Conservation (phyloP, 1,140 invertebrate genomes). For the Lasioglossum albipes region DNA sequence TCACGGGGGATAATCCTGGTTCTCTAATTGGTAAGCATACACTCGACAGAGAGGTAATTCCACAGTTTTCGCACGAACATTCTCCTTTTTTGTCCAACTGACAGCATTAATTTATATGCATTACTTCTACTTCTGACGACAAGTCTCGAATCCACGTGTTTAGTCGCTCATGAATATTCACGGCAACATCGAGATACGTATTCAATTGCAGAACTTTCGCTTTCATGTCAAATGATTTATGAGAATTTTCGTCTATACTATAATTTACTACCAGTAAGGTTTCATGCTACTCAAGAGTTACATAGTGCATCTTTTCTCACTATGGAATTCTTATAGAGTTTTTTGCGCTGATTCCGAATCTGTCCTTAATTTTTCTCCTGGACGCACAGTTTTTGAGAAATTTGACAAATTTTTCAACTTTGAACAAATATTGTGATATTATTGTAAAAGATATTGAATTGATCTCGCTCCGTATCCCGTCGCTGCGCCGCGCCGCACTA, state of each 20-base stretch:
- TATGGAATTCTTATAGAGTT: too few species aligned
- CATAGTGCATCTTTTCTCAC: too few species aligned
- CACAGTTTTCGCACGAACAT: background rate
- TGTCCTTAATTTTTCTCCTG: too few species aligned
- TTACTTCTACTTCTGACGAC: constrained; percentile 11
- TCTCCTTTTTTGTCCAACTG: background rate
- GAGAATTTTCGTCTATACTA: constrained; percentile 11
- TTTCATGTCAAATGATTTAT: constrained; percentile 17
- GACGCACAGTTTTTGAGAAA: too few species aligned
- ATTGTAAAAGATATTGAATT: too few species aligned
- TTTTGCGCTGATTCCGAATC: too few species aligned
- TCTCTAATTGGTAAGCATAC: constrained; percentile 86
- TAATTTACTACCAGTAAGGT: background rate
- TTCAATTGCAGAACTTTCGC: constrained; percentile 17
- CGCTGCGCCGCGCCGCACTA: too few species aligned
- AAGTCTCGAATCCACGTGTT: background rate
- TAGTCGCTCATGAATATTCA: constrained; percentile 30
- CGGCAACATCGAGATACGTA: background rate
- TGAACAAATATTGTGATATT: too few species aligned
- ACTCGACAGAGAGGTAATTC: background rate
- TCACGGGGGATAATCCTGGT: constrained; percentile 96
- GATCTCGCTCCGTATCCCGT: too few species aligned
- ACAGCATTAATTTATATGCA: constrained; percentile 9
- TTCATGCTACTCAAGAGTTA: background rate
- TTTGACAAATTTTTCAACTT: too few species aligned